Conservation (phyloP, 2,888 invertebrate species). For the Clepsis dumicolana region DNA sequence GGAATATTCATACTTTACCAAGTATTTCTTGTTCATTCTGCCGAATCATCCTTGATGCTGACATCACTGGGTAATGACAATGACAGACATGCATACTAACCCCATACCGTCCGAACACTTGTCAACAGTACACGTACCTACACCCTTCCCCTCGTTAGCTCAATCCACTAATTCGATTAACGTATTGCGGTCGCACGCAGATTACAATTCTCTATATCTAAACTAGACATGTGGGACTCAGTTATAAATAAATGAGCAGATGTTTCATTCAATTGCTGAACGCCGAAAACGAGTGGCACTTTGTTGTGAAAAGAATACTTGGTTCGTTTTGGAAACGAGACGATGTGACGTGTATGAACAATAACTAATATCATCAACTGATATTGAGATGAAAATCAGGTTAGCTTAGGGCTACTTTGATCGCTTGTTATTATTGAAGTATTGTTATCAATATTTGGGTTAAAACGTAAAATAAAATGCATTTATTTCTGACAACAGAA, state of each 20-base stretch:
- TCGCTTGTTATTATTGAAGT: too few species aligned
- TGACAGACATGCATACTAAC: background rate
- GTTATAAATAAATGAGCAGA: constrained; percentile 17
- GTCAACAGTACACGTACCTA: too few species aligned
- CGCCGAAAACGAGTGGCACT: constrained; percentile 19
- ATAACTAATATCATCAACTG: background rate
- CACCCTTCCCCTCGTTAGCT: constrained; percentile 13
- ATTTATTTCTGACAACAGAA: too few species aligned
- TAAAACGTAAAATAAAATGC: too few species aligned
- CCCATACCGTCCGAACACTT: background rate
- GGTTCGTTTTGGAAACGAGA: background rate
- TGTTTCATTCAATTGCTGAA: constrained; percentile 10
- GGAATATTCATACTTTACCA: too few species aligned
- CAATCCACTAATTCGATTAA: constrained; percentile 34
- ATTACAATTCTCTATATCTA: constrained; percentile 9
- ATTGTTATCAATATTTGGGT: too few species aligned
- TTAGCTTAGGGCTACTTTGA: too few species aligned
- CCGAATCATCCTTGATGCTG: too few species aligned
- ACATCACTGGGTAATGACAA: too few species aligned
- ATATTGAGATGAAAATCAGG: too few species aligned
- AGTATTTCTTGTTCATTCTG: too few species aligned
- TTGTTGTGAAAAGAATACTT: background rate
- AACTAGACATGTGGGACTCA: constrained; percentile 10
- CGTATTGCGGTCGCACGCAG: constrained; percentile 22
- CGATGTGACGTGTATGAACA: background rate